Base-by-base conservation (phyloP, 2,797 vertebrate genomes). In the Distichodus sexfasciatus region DNA sequence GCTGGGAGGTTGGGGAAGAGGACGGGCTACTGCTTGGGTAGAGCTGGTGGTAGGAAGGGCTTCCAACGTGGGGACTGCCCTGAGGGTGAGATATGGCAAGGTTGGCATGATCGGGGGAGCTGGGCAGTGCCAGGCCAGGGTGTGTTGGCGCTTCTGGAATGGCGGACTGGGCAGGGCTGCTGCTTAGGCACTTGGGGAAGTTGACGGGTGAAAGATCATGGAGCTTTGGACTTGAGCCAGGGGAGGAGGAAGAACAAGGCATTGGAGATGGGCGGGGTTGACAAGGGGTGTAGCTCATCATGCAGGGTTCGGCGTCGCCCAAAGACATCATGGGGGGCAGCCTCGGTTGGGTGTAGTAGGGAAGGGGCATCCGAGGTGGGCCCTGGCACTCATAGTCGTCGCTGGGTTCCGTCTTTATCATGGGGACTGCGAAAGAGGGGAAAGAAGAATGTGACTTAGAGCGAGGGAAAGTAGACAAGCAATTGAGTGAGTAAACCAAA, bases 361-460 rank as follows among this genome's bases (percentile, higher is more conserved):
- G 85, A 70, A 94, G 85, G 81, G 89, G 87, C 83, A 94, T 88
- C 81, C 92, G 92, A 71, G 92, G 91, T 80, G 87, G 89, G 84
- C 88, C 87, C 82, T 93, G 92, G 79, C 94, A 90, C 88, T 98
- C 96, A 78, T 94, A 97, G 79, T 98, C 96, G 75, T 98, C 96
- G 69, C 82, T 90, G 79, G 96, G 96, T 87, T 98, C 96, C 85
- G 95, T 95, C 91, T 98, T 98, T 93, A 98, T 95, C 89, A 95
- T 90, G 78, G 95, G 94, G 91, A 94, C 96, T 98, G 92, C 81
- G 84, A 86, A 87, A 80, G 87, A 81, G 54, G 57, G n/a, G n/a
- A n/a, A n/a, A n/a, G n/a, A n/a, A n/a, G n/a, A n/a, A n/a, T n/a
- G n/a, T n/a, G n/a, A n/a, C n/a, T n/a, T n/a, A n/a, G n/a, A n/a